Base-by-base conservation (phyloP, 2,888 invertebrate genomes). In the Eurois occulta region DNA sequence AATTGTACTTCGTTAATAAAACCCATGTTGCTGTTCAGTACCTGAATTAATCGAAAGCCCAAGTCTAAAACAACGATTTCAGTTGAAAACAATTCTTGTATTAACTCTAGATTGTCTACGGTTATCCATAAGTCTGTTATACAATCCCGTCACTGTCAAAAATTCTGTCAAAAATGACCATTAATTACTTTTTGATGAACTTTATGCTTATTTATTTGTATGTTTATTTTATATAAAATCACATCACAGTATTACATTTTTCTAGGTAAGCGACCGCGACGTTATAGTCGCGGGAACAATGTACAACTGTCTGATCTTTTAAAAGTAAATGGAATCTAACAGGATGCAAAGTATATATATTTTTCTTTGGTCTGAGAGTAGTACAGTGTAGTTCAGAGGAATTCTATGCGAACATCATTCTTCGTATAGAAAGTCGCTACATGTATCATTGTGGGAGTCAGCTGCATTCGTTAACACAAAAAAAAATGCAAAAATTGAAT, bases 121-220 rank as follows among this genome's bases (percentile, higher is more conserved):
- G 35, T 35, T 35, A 35, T 35, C 35, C 35, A 35, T 35, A 35
- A 35, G 2, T 35, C 35, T 35, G 35, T n/a, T n/a, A n/a, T n/a
- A n/a, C n/a, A n/a, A n/a, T n/a, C n/a, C n/a, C n/a, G 41, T 41
- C 10, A 41, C n/a, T 72, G 85, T 52, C 70, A 85, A 41, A 41
- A 35, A 4, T 35, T 2, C 35, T 35, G 35, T 35, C 35, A 18
- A 52, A 24, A 32, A 21, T 81, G 70, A 73, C 81, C 69, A 21
- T 38, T 58, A 1, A 79, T 65, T 35, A 5, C 5, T 62, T 48
- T 80, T 65, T 48, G 41, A 65, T 48, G 10, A 65, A 64, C 1
- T 24, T 35, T 38, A 32, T 11, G 7, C n/a, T 65, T 65, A 43
- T 41, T n/a, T 65, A 41, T 62, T 66, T 66, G 16, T 58, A 10